These are phyloP conservation scores for Lophius piscatorius DNA, from an alignment of 2,113 vertebrate genomes.

Conservation along the genomic window DNA sequence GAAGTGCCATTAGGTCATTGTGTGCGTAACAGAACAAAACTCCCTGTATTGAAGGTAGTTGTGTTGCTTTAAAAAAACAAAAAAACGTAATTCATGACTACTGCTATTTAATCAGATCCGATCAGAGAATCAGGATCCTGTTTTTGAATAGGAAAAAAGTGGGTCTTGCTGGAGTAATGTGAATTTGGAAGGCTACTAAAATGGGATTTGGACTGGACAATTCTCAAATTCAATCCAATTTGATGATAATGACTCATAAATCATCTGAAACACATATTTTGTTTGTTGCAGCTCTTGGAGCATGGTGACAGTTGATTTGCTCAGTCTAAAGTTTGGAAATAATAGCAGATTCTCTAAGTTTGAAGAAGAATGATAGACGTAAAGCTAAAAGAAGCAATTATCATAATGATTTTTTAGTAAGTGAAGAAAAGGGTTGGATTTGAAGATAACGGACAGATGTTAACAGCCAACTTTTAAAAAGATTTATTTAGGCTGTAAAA, in stretches of 20 bases:
- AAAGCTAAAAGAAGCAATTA: background rate
- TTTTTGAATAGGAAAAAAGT: background rate
- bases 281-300: background rate
- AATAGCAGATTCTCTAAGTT: background rate
- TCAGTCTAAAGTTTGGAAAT: background rate
- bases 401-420: background rate
- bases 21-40: background rate
- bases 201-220: background rate
- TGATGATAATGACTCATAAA: background rate
- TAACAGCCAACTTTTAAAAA: too few species aligned
- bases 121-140: background rate
- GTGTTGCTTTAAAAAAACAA: background rate
- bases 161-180: background rate
- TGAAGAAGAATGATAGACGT: background rate
- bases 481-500: too few species aligned
- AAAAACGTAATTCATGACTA: background rate
- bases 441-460: background rate
- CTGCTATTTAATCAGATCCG: slow-evolving; percentile 3
- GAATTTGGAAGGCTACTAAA: background rate
- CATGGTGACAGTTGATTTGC: background rate
- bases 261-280: background rate
- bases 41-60: background rate
- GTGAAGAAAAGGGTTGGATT: background rate
- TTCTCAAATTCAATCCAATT: background rate
- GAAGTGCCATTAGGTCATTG: slow-evolving; percentile 5